phyloP scores from a whole-genome alignment of 2,113 vertebrate species.

The Nothocercus nigrocapillus region DNA sequence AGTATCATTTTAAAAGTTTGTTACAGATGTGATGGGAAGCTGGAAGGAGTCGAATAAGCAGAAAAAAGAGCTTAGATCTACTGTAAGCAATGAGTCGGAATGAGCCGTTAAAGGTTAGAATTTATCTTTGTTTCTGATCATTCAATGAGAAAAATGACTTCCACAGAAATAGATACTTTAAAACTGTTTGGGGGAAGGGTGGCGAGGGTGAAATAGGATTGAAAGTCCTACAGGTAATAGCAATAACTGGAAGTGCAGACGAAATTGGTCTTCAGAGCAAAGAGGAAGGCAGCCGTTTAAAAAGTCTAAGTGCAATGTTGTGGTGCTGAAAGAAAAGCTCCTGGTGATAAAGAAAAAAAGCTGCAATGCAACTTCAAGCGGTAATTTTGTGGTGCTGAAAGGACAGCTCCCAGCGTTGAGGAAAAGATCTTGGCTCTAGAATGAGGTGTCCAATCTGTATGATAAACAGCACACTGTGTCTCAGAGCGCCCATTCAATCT shows the following conservation, averaged over 20 bases:
- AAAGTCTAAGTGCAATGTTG: slow-evolving; percentile 86
- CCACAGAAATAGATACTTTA: slow-evolving; percentile 84
- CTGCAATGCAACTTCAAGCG: slow-evolving; percentile 82
- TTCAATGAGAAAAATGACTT: slow-evolving; percentile 88
- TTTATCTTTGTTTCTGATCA: slow-evolving; percentile 86
- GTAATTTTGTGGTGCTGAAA: slow-evolving; percentile 87
- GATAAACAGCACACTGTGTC: slow-evolving; percentile 90
- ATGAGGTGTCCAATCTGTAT: slow-evolving; percentile 90
- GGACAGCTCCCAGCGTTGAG: slow-evolving; percentile 85
- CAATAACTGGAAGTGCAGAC: slow-evolving; percentile 84
- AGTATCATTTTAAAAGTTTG: slow-evolving; percentile 85
- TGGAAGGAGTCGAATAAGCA: slow-evolving; percentile 89
- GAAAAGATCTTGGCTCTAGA: slow-evolving; percentile 84
- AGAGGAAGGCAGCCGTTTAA: slow-evolving; percentile 84
- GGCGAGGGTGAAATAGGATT: slow-evolving; percentile 80
- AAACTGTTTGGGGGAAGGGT: slow-evolving; percentile 80
- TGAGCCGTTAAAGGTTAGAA: slow-evolving; percentile 89
- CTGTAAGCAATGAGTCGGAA: slow-evolving; percentile 89
- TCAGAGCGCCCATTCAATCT: slow-evolving; percentile 92
- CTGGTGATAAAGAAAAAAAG: slow-evolving; percentile 78
- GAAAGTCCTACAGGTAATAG: slow-evolving; percentile 82
- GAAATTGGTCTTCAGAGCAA: slow-evolving; percentile 86
- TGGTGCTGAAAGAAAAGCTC: slow-evolving; percentile 87
- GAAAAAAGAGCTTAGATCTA: slow-evolving; percentile 89
- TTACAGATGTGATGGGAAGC: slow-evolving; percentile 91